Conservation (phyloP, 2,113 vertebrate genomes). For the Gorilla gorilla region DNA sequence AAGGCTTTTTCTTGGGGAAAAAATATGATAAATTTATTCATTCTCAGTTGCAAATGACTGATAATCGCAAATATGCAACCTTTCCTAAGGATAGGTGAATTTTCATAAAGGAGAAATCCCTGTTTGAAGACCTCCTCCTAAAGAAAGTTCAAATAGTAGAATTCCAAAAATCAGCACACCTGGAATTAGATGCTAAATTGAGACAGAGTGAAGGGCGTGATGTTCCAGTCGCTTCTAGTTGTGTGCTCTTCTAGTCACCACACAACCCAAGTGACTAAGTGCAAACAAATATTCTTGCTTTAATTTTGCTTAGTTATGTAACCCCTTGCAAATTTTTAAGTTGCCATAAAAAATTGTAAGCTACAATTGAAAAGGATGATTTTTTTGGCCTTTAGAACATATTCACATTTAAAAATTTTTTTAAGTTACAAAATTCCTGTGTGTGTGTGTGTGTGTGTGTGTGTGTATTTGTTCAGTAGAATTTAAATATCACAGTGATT, state of each 20-base stretch:
- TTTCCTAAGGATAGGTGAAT: neutral
- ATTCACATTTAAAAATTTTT: slow-evolving; percentile 15
- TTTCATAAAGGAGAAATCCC: neutral
- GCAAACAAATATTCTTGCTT: neutral
- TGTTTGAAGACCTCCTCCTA: neutral
- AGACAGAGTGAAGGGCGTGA: neutral
- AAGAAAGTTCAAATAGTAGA: neutral
- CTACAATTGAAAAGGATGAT: neutral
- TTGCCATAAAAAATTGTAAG: neutral
- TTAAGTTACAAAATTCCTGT: neutral
- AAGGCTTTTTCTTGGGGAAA: neutral
- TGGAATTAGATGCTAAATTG: too few species aligned
- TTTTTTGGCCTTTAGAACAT: neutral
- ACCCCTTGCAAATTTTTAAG: neutral
- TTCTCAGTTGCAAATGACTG: neutral
- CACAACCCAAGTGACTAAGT: neutral
- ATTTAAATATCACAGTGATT: neutral
- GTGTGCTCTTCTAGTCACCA: neutral
- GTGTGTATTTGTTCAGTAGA: neutral
- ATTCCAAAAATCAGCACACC: neutral
- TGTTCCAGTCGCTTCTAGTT: neutral
- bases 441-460: rapidly evolving
- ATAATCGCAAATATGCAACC: neutral
- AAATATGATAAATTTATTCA: neutral
- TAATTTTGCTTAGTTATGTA: neutral